Conservation (phyloP, 2,888 invertebrate species). For the Netelia fuscicornis region DNA sequence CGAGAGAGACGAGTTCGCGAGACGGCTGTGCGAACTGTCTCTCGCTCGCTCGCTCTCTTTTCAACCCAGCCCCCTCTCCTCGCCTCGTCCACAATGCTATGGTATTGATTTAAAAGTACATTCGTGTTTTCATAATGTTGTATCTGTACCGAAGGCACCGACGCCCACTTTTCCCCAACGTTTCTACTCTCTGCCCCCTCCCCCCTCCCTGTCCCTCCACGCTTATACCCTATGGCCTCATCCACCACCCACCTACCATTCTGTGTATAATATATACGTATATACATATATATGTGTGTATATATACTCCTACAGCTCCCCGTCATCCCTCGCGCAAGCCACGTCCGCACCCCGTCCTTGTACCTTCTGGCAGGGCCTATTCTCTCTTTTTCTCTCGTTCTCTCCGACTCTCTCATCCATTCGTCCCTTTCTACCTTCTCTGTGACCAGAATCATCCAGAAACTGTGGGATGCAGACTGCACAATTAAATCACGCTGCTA, state of each 20-base stretch:
- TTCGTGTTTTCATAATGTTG: conserved; percentile 85
- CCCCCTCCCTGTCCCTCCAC: conserved; percentile 48
- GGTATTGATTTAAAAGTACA: conserved; percentile 85
- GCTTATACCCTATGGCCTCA: conserved; percentile 58
- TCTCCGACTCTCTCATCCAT: conserved; percentile 65
- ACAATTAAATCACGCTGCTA: conserved; percentile 81
- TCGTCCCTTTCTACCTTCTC: conserved; percentile 64
- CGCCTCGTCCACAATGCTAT: conserved; percentile 84
- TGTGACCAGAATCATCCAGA: conserved; percentile 42
- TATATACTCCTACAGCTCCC: conserved; percentile 64
- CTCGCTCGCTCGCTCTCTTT: conserved; percentile 29
- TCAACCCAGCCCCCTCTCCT: conserved; percentile 57
- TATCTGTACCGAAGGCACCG: conserved; percentile 83
- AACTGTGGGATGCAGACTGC: conserved; percentile 71
- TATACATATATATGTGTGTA: conserved; percentile 2
- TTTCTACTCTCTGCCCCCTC: conserved; percentile 70
- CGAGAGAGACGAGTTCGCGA: conserved; percentile 68
- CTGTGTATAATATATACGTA: neutral
- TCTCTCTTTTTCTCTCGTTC: conserved; percentile 45
- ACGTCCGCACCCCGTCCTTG: conserved; percentile 73
- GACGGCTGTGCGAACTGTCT: conserved; percentile 44
- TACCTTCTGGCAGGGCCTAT: conserved; percentile 57
- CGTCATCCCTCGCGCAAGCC: conserved; percentile 78
- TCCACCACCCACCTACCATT: conserved; percentile 37
- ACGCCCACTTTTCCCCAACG: conserved; percentile 80